Conservation (phyloP, 2,113 vertebrate genomes). For the Pangasianodon hypophthalmus region DNA sequence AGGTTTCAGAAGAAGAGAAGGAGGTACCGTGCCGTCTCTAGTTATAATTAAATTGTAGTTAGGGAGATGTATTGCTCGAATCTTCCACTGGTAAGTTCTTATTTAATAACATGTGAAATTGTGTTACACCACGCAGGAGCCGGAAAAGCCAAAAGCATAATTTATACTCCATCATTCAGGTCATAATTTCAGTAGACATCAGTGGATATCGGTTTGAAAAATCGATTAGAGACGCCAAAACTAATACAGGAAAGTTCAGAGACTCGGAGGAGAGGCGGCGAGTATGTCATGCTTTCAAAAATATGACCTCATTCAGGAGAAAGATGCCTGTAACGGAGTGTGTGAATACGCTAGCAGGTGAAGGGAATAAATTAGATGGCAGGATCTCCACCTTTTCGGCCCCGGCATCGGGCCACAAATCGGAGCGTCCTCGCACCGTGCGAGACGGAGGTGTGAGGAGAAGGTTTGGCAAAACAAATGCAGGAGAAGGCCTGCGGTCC, state of each 20-base stretch:
- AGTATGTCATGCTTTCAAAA: background rate
- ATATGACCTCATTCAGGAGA: background rate
- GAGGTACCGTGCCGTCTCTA: no score
- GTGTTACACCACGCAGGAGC: background rate
- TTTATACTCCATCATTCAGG: background rate
- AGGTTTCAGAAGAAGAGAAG: no score
- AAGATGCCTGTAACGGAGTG: background rate
- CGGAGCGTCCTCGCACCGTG: background rate
- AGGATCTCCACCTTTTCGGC: background rate
- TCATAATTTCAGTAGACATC: background rate
- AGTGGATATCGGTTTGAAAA: no score
- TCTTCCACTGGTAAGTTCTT: no score
- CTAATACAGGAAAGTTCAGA: background rate
- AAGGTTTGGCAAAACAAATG: background rate
- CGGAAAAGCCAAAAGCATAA: background rate
- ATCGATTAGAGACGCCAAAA: background rate
- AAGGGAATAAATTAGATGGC: background rate
- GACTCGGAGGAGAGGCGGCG: background rate
- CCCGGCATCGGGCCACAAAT: background rate
- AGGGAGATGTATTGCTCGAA: no score
- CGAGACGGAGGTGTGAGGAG: slow-evolving; percentile 1
- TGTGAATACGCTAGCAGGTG: slow-evolving; percentile 5
- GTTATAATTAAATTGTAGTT: no score
- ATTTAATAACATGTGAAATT: no score
- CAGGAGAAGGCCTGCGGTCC: background rate